These are phyloP conservation scores for Tarsius wallacei DNA, from an alignment of 2,797 vertebrate genomes.

Conservation along the genomic window DNA sequence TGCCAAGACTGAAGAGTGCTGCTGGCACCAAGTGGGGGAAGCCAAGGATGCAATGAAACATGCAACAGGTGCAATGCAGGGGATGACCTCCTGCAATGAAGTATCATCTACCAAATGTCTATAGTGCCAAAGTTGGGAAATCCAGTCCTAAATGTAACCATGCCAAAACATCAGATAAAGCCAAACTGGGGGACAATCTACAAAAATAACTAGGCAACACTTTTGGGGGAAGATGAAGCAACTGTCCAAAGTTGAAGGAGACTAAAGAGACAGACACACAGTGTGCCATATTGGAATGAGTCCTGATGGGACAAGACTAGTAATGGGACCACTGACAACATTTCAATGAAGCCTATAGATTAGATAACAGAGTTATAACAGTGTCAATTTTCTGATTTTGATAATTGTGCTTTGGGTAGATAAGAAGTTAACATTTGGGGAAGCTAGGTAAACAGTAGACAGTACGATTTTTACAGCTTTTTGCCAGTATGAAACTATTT, in stretches of 20 bases:
- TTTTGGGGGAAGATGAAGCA: background rate
- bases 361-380: background rate
- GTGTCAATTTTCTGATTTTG: background rate
- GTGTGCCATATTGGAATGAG: background rate
- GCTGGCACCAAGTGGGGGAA: background rate
- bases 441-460: background rate
- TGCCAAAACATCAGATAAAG: background rate
- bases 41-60: background rate
- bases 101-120: background rate
- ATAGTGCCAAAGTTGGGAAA: background rate
- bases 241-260: background rate
- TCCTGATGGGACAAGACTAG: background rate
- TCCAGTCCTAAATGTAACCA: background rate
- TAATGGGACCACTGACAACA: background rate
- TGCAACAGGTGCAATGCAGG: background rate
- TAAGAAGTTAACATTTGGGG: background rate
- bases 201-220: background rate
- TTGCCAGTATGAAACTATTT: slow-evolving; percentile 49
- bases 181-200: background rate
- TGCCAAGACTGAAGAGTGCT: background rate
- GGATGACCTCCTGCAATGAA: background rate
- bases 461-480: background rate
- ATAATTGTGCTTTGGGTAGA: background rate
- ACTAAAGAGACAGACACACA: background rate
- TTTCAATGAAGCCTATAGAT: background rate